Base-by-base conservation (phyloP, 2,113 vertebrate species). In the Pavo muticus region DNA sequence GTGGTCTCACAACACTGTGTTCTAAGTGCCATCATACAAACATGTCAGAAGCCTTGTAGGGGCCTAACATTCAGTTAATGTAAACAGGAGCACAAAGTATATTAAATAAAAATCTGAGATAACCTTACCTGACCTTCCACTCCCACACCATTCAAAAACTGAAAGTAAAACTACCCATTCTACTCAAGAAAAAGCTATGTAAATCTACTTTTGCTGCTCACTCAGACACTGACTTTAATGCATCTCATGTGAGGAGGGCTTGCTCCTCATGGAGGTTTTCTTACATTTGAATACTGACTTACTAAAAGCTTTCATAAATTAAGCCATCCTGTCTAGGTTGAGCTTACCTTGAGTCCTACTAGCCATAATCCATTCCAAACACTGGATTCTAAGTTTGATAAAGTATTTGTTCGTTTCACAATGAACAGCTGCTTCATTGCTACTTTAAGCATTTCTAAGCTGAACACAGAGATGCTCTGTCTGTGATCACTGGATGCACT, bases 261-360 rank as follows among this genome's bases (percentile, higher is more conserved):
- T 19, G 39, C 59, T 96, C 60, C 64, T 80, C 30, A 45, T 9
- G 21, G 5, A 25, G 30, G 52, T 67, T 93, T 96, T 69, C 94
- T 93, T 94, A 79, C 90, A 94, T 87, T 90, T 87, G n/a, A 91
- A 98, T 97, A 98, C 96, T 97, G 96, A 95, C 90, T 96, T 84
- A 86, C 65, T 90, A 96, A 96, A 95, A 96, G 90, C 88, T 96
- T 96, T 70, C 89, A 63, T 59, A 83, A 90, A 92, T 68, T 56
- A 91, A 93, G 87, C 91, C 88, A 65, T 11, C 57, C 90, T 75
- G 47, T 70, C 84, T 15, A 20, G 27, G 90, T 91, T 84, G 92
- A 94, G 79, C 94, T 97, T 80, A 97, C 91, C 95, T 97, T 90
- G 73, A 93, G 61, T 91, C 91, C 94, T 90, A 87, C 77, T 75